Conservation (phyloP, 2,797 vertebrate genomes). For the Echiichthys vipera region DNA sequence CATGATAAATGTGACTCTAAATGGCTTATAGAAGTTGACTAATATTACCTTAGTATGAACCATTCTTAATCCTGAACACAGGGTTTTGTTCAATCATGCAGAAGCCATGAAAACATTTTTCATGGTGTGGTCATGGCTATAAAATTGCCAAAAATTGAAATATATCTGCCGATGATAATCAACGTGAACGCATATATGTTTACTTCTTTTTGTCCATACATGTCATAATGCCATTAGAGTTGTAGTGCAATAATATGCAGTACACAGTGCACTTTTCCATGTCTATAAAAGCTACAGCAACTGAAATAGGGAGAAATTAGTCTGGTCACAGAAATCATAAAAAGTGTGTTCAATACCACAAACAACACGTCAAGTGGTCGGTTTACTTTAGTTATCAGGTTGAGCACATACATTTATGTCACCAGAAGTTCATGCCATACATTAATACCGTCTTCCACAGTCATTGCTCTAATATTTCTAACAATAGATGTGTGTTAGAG, state of each 20-base stretch:
- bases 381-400: slow-evolving; percentile 12
- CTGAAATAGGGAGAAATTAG: not conserved
- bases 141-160: not conserved
- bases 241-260: slow-evolving; percentile 20
- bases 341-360: slow-evolving; percentile 39
- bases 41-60: not conserved
- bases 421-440: slow-evolving; percentile 21
- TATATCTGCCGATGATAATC: not conserved
- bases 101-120: not conserved
- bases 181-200: not conserved
- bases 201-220: slow-evolving; percentile 6
- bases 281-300: not conserved
- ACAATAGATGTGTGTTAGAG: slow-evolving; percentile 14
- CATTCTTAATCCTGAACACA: slow-evolving; percentile 6
- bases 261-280: slow-evolving; percentile 4
- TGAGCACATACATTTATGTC: slow-evolving; percentile 10
- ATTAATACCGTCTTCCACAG: slow-evolving; percentile 22
- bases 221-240: slow-evolving; percentile 4
- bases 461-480: slow-evolving; percentile 4
- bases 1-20: slow-evolving; percentile 1
- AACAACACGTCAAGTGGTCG: slow-evolving; percentile 22
- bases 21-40: not conserved
- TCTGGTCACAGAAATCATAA: not conserved
- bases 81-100: slow-evolving; percentile 6
- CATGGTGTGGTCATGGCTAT: not conserved